Evolutionary conservation across 2,888 invertebrate genomes (phyloP), one percentile per base, ranked within the genome.

Genomic region (Criorhina ranunculi): DNA sequence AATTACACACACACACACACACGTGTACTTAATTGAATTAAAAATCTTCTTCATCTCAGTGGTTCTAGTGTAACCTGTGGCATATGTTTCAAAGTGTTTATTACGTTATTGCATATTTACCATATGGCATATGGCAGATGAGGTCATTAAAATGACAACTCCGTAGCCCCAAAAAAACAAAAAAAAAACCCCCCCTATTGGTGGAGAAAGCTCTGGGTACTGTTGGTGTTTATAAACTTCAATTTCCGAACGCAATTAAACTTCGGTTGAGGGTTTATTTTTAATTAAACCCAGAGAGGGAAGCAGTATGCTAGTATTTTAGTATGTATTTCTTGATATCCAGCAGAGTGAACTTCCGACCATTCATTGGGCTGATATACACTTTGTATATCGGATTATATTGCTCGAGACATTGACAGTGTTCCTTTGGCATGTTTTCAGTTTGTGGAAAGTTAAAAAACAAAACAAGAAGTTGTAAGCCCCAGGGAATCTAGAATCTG

Each of bases 271-370:
- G 66, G 72, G 37, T 66, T 72, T 69, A 40, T 72, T 72, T 82
- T 82, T 82, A 82, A 82, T 82, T 82, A 82, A 82, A 82, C 57
- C 35, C 57, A 64, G 49, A 62, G 51, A 70, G 12, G 31, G 33
- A 46, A 40, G 49, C 11, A 57, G 44, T 57, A 51, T 73, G n/a
- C 49, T 29, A 24, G 33, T 64, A 66, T 53, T 29, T 46, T 40
- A 59, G 64, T 64, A n/a, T 80, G 35, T 55, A 29, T 29, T 33
- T 70, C 31, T 44, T 46, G 59, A 66, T 75, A 75, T 66, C 75
- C 75, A 66, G 11, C 62, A 33, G 67, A 24, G 67, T 35, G 40
- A 57, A 29, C 31, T 75, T 66, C 75, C 64, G 64, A 64, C 57
- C 15, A 51, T 60, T 57, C 44, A 29, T 57, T 59, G 44, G 44